phyloP scores from a whole-genome alignment of 2,888 invertebrate species.

The Pristionchus fissidentatus region DNA sequence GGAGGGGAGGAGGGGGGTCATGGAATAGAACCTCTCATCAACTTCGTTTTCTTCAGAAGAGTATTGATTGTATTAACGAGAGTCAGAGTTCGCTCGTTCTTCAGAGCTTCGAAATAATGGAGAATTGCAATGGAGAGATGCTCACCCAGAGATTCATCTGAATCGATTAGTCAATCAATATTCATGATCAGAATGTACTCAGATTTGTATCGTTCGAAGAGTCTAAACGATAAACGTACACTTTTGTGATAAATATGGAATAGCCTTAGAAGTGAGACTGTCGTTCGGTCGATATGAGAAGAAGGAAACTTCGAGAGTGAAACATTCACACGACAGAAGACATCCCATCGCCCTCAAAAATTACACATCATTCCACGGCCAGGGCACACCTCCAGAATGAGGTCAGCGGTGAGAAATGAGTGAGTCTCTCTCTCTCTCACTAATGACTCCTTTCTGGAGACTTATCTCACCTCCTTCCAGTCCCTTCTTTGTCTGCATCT shows the following conservation, averaged over 20 bases:
- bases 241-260: conserved; percentile 66
- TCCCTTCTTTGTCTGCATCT: conserved; percentile 88
- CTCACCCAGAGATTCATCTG: conserved; percentile 54
- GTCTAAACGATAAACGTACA: conserved; percentile 53
- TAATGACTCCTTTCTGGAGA: neutral
- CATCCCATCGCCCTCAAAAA: conserved; percentile 61
- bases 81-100: conserved; percentile 51
- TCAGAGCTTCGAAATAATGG: conserved; percentile 54
- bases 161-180: neutral
- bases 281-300: conserved; percentile 67
- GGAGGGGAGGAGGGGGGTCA: conserved; percentile 2
- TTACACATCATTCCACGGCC: neutral
- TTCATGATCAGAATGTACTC: neutral
- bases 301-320: conserved; percentile 70
- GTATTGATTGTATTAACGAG: conserved; percentile 57
- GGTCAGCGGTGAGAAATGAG: no score
- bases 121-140: conserved; percentile 57
- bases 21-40: conserved; percentile 2
- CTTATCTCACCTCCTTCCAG: conserved; percentile 82
- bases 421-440: neutral
- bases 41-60: conserved; percentile 52
- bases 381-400: no score
- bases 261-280: conserved; percentile 54
- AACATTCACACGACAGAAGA: conserved; percentile 66
- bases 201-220: neutral